These are phyloP conservation scores for Zele albiditarsus DNA, from an alignment of 2,888 invertebrate species.

Conservation along the genomic window DNA sequence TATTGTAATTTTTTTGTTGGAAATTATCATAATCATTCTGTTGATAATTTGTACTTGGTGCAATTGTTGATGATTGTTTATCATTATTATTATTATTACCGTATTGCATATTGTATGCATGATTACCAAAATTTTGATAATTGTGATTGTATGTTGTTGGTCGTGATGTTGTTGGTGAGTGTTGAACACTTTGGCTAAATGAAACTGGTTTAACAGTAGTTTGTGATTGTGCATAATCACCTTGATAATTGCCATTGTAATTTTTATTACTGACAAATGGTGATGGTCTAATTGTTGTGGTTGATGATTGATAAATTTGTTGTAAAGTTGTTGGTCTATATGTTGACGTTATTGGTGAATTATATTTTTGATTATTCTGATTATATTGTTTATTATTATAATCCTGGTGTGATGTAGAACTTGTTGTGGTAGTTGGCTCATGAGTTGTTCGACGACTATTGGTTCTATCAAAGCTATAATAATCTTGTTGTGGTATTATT, in stretches of 20 bases:
- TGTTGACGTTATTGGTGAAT: conserved; percentile 60
- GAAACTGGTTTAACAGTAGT: conserved; percentile 48
- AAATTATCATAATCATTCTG: conserved; percentile 62
- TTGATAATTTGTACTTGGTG: conserved; percentile 63
- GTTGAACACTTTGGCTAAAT: conserved; percentile 41
- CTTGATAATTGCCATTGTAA: conserved; percentile 47
- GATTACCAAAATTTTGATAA: conserved; percentile 39
- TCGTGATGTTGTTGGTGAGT: conserved; percentile 46
- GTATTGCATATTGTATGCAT: conserved; percentile 54
- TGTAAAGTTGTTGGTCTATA: conserved; percentile 54
- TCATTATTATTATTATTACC: conserved; percentile 54
- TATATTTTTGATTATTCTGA: conserved; percentile 56
- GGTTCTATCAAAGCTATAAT: too few relatives aligned
- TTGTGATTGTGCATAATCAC: conserved; percentile 47
- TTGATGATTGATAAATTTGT: conserved; percentile 60
- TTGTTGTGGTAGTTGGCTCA: conserved; percentile 48
- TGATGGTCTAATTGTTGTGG: conserved; percentile 59
- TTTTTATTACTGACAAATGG: conserved; percentile 48
- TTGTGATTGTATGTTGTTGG: conserved; percentile 49
- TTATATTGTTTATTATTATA: conserved; percentile 42
- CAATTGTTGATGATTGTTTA: conserved; percentile 61
- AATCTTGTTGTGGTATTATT: conserved; percentile 35
- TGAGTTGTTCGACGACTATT: conserved; percentile 49
- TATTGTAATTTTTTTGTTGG: conserved; percentile 64
- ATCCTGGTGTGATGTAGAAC: background rate